phyloP scores from a whole-genome alignment of 2,113 vertebrate species.

The Protobothrops mucrosquamatus region DNA sequence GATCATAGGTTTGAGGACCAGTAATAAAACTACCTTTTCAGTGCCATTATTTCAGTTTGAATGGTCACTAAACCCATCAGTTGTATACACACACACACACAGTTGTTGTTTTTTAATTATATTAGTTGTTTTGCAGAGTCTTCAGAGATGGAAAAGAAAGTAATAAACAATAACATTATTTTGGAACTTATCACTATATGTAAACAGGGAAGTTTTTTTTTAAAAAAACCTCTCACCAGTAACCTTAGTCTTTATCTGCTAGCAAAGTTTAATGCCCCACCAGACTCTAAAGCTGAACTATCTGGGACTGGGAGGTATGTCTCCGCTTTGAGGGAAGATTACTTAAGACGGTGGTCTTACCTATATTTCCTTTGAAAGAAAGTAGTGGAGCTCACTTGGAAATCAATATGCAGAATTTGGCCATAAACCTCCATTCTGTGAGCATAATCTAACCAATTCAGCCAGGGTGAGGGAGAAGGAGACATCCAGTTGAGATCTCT shows the following conservation, averaged over 20 bases:
- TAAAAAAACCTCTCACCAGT: neutral
- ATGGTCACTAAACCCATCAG: neutral
- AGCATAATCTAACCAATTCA: neutral
- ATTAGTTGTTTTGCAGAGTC: neutral
- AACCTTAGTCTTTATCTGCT: neutral
- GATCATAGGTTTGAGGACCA: neutral
- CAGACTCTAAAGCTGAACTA: neutral
- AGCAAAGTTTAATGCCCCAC: neutral
- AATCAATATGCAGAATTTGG: neutral
- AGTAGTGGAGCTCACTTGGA: neutral
- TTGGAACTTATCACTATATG: neutral
- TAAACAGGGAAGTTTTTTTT: neutral
- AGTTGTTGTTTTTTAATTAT: neutral
- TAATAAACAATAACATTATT: neutral
- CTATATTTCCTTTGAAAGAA: neutral
- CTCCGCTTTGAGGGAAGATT: neutral
- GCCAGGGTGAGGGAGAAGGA: fast-evolving
- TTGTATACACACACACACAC: neutral
- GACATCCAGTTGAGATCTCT: neutral
- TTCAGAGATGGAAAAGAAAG: neutral
- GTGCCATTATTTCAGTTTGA: neutral
- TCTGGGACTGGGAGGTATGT: neutral
- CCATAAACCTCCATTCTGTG: neutral
- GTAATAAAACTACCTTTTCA: neutral
- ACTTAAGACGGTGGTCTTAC: neutral